Conservation (phyloP, 2,797 vertebrate species). For the Uromys caudimaculatus region DNA sequence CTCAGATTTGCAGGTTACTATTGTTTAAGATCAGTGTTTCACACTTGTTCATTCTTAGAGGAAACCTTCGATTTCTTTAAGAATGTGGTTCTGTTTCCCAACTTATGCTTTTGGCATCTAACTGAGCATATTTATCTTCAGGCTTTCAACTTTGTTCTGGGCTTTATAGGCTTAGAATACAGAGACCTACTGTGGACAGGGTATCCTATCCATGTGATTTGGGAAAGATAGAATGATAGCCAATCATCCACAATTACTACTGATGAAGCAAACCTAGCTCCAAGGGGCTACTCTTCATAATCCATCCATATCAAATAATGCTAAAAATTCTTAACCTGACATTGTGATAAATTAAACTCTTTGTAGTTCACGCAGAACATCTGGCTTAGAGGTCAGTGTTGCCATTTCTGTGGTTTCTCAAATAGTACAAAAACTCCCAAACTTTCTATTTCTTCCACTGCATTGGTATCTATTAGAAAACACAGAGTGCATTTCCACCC, state of each 20-base stretch:
- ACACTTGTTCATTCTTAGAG: slow-evolving; percentile 26
- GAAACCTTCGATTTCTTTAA: background rate
- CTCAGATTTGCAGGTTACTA: background rate
- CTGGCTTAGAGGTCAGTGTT: slow-evolving; percentile 46
- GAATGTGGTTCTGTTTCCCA: background rate
- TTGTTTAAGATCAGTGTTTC: background rate
- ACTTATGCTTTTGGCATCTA: slow-evolving; percentile 40
- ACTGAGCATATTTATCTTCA: slow-evolving; percentile 3
- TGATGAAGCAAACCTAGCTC: background rate
- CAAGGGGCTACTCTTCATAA: background rate
- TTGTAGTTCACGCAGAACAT: background rate
- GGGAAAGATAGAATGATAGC: background rate
- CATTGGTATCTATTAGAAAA: background rate
- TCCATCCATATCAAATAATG: background rate
- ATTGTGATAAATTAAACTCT: slow-evolving; percentile 13
- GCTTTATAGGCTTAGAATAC: slow-evolving; percentile 2
- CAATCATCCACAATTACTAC: background rate
- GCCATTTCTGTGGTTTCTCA: slow-evolving; percentile 31
- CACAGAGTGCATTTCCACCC: background rate
- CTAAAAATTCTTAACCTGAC: background rate
- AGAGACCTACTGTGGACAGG: background rate
- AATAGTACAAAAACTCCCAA: slow-evolving; percentile 49
- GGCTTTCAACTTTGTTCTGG: slow-evolving; percentile 10
- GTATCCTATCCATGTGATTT: background rate
- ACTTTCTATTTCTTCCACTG: slow-evolving; percentile 1